These are phyloP conservation scores for Eustalomyia histrio DNA, from an alignment of 2,888 invertebrate species.

Conservation along the genomic window DNA sequence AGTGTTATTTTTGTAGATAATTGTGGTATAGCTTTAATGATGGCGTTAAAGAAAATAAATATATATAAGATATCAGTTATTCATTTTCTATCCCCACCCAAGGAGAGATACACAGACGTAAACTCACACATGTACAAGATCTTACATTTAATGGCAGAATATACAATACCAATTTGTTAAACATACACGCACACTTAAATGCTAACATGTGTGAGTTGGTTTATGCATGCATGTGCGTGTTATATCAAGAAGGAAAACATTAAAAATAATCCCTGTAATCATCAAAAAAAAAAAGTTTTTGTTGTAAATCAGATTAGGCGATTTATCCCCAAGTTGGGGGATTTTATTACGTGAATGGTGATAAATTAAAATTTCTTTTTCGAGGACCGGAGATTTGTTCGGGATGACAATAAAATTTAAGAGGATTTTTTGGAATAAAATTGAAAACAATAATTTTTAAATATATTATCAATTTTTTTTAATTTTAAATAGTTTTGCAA, in stretches of 20 bases:
- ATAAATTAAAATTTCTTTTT: too few relatives aligned
- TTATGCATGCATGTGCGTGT: background rate
- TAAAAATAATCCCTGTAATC: slow-evolving; percentile 41
- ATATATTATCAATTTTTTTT: too few relatives aligned
- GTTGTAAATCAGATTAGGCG: too few relatives aligned
- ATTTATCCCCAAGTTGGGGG: too few relatives aligned
- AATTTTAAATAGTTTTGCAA: too few relatives aligned
- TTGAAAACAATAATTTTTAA: too few relatives aligned
- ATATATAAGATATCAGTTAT: slow-evolving; percentile 24
- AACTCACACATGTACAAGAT: background rate
- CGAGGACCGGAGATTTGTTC: too few relatives aligned
- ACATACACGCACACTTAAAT: background rate
- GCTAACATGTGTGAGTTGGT: background rate
- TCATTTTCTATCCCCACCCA: background rate
- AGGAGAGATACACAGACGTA: background rate
- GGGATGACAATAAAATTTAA: too few relatives aligned
- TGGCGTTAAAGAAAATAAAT: slow-evolving; percentile 48
- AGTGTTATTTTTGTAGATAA: slow-evolving; percentile 39
- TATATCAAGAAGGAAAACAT: slow-evolving; percentile 9
- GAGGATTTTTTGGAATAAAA: too few relatives aligned
- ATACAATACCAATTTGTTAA: background rate
- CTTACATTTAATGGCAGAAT: background rate
- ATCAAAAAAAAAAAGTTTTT: slow-evolving; percentile 18
- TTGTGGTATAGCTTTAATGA: slow-evolving; percentile 29
- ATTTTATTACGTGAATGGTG: too few relatives aligned